Evolutionary conservation across 2,888 invertebrate species (phyloP), one percentile per base, ranked within the genome.

Genomic region (Amblyteles armatorius): DNA sequence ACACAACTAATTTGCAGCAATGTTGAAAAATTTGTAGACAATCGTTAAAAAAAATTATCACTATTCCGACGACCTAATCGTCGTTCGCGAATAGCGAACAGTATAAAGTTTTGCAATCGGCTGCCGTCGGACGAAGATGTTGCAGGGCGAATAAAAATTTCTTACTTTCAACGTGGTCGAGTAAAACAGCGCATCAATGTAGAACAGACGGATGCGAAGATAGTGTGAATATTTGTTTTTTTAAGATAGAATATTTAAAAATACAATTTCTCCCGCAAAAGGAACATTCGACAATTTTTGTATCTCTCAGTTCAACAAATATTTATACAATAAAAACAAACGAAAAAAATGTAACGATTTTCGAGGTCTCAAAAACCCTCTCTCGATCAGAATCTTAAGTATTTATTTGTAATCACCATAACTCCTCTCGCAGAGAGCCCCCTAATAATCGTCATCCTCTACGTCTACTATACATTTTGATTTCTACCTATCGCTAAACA

Each of bases 401-500:
- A 57, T 57, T 22, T 26, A 11, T 26, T 57, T 13, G 22, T 26
- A 57, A 57, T 26, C 5, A 57, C 13, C 13, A 57, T 1, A 13
- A 57, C 26, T 57, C 26, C 4, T 57, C 11, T 57, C 26, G 26
- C 11, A 40, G 57, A 57, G 57, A 57, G 57, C 57, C 57, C 44
- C 57, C 22, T 26, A 4, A 33, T 33, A 33, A 63, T 63, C 63
- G 63, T 63, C 6, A 63, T 29, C n/a, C 33, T 33, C 63, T 63
- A 16, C 2, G 16, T 63, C 6, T n/a, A 63, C 29, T 63, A 63
- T 29, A 63, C 63, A 63, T 63, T 33, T 63, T 33, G 63, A 33
- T 63, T 63, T 9, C 63, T 63, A 63, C 33, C 40, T 57, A 55
- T 57, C 26, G n/a, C 55, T 19, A 57, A 72, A 36, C 6, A 57